Evolutionary conservation across 2,797 vertebrate species (phyloP), one percentile per base, ranked within the genome.

Genomic region (Leucoraja ocellata): DNA sequence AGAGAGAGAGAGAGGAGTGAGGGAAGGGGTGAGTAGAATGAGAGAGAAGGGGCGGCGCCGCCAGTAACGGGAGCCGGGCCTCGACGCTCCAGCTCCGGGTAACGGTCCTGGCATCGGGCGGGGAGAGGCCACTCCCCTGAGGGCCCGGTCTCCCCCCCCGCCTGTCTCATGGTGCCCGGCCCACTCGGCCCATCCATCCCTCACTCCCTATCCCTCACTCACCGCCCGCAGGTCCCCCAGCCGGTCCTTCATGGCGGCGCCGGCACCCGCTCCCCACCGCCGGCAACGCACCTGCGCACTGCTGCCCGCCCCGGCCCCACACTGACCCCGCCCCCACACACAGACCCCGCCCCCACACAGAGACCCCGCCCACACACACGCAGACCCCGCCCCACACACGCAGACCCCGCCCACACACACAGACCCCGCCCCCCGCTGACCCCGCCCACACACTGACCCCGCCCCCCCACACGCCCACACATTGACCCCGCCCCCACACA

Each of bases 41-140:
- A 25, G 39, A 21, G 4, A 6, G 2, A 16, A 5, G 23, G 6
- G 5, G 39, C 1, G 46, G 46, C 46, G 46, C 10, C 71, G 71
- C 71, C 18, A 21, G 65, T 21, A 2, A 4, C 71, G 71, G 71
- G 18, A 16, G 71, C 71, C 71, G 18, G 71, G 71, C 71, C 4
- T 1, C 23, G 0, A 0, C 0, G 7, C 13, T 25, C 10, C 0
- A 1, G 78, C 16, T 5, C 18, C 5, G 32, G 78, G 16, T 80
- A 80, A 80, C 79, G 79, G 79, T 80, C 79, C 32, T 39, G 10
- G 39, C 8, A 28, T 25, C 54, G 0, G 25, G 25, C 2, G 25
- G 23, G 39, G 76, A 2, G 1, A 0, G 63, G 7, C 46, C 46
- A 46, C 46, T 46, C 46, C 46, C 46, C 39, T 46, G 2, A 46